These are phyloP conservation scores for Brachionus asplanchnoidis DNA, from an alignment of 1,140 invertebrate species.

Conservation along the genomic window DNA sequence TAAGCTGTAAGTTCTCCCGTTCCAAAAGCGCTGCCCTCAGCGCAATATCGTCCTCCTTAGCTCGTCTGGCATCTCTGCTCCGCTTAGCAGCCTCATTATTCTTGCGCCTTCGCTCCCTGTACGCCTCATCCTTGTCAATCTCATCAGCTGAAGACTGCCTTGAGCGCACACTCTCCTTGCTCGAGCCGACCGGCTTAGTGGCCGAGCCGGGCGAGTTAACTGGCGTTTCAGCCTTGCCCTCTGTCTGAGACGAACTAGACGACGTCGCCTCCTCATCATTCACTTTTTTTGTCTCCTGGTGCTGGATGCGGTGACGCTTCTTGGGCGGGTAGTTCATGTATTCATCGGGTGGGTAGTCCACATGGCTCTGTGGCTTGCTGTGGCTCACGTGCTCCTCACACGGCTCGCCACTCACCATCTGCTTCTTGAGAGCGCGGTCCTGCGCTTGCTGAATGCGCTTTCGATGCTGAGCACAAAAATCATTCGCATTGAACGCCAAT, in stretches of 20 bases:
- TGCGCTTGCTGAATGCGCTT: slow-evolving; percentile 41
- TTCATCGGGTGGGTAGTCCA: slow-evolving; percentile 17
- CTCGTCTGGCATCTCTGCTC: slow-evolving; percentile 77
- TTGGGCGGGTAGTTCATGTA: slow-evolving; percentile 33
- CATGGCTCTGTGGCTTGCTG: neutral
- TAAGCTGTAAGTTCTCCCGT: slow-evolving; percentile 68
- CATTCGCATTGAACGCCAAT: slow-evolving; percentile 29
- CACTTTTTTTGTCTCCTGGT: neutral
- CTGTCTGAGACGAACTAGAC: neutral
- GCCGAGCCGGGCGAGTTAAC: neutral
- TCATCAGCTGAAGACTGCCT: neutral
- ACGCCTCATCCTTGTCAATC: slow-evolving; percentile 69
- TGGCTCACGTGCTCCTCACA: neutral
- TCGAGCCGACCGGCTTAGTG: neutral
- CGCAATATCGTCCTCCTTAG: slow-evolving; percentile 85
- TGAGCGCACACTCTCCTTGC: neutral
- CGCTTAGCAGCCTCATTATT: slow-evolving; percentile 93
- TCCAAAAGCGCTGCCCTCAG: slow-evolving; percentile 79
- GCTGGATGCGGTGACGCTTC: slow-evolving; percentile 19
- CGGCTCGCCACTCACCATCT: neutral
- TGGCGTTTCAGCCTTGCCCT: neutral
- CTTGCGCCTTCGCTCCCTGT: slow-evolving; percentile 78
- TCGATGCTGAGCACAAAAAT: slow-evolving; percentile 27
- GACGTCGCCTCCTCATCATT: neutral
- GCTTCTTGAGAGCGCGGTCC: slow-evolving; percentile 19